Conservation (phyloP, 2,113 vertebrate species). For the Willisornis vidua region DNA sequence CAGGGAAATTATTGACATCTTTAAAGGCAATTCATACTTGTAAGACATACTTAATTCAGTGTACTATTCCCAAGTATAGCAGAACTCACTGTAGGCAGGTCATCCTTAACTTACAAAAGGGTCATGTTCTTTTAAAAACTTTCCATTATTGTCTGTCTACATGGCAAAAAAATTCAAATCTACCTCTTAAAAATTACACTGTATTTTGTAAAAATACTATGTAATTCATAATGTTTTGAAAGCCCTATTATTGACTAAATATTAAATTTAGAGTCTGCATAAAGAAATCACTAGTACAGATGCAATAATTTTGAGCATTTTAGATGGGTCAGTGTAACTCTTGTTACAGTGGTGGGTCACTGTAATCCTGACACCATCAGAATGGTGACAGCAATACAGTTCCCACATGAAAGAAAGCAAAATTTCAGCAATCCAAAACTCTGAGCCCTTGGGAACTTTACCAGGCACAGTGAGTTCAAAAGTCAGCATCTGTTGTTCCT, state of each 20-base stretch:
- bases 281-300: not conserved
- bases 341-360: not conserved
- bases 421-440: not conserved
- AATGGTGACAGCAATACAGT: not conserved
- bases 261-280: not conserved
- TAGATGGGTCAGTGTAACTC: not conserved
- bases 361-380: not conserved
- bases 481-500: conserved; percentile 51
- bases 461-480: conserved; percentile 30
- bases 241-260: not conserved
- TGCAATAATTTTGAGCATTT: not conserved
- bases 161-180: not conserved
- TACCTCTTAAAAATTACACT: not conserved
- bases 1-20: not conserved
- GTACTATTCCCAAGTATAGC: not conserved
- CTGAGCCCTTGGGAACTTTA: not conserved
- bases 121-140: not conserved
- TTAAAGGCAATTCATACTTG: not conserved
- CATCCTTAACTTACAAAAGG: not conserved
- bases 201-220: not conserved
- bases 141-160: not conserved
- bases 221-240: not conserved
- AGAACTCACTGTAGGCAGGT: not conserved
- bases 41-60: not conserved
- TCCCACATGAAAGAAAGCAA: not conserved